Evolutionary conservation across 2,888 invertebrate genomes (phyloP).

Genomic region (Tetrapedia diversipes): DNA sequence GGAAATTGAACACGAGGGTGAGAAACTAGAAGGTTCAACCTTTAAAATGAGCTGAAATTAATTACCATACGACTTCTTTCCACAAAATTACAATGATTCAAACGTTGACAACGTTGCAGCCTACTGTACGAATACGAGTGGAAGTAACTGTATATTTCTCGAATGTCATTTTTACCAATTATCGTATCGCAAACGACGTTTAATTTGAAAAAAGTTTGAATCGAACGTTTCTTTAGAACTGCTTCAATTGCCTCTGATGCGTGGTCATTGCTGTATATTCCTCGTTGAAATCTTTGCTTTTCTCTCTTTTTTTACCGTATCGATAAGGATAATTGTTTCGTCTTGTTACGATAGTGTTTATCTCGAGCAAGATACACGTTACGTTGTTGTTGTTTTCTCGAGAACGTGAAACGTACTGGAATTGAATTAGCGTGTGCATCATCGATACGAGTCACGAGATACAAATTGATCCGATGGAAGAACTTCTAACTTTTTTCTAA

Average conservation of each 20-base stretch:
- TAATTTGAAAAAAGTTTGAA: no score
- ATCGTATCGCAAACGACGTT: no score
- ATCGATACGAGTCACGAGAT: neutral
- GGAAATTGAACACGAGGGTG: no score
- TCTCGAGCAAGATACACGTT: neutral
- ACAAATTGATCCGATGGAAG: neutral
- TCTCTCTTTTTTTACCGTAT: neutral
- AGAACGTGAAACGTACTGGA: neutral
- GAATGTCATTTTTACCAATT: no score
- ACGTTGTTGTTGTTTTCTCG: neutral
- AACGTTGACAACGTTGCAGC: no score
- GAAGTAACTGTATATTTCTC: no score
- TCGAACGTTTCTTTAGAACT: neutral
- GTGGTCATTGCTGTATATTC: neutral
- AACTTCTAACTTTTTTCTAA: neutral
- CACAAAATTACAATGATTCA: no score
- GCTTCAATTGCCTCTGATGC: neutral
- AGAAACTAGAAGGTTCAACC: no score
- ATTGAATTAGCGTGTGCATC: neutral
- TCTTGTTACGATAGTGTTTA: neutral
- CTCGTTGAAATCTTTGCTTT: neutral
- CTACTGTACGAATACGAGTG: no score
- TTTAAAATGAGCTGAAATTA: no score
- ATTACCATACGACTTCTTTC: no score
- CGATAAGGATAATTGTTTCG: constrained; percentile 21